Conservation (phyloP, 2,797 vertebrate species). For the Platalea minor region DNA sequence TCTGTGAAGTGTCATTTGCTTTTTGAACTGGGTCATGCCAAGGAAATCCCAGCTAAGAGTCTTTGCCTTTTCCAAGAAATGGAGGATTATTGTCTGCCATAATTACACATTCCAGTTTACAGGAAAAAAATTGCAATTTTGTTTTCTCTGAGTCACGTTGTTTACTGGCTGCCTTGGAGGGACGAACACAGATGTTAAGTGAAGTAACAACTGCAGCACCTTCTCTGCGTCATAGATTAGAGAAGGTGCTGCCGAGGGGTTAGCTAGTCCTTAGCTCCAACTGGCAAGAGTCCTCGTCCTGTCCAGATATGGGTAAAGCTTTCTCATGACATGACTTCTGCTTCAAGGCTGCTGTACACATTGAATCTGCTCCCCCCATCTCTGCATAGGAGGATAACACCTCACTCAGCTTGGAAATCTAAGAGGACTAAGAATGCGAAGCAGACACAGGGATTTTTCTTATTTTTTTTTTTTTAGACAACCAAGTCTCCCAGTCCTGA, state of each 20-base stretch:
- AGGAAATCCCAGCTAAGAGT: not conserved
- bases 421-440: not conserved
- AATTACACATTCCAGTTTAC: not conserved
- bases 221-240: not conserved
- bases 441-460: not conserved
- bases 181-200: not conserved
- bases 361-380: not conserved
- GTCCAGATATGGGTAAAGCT: not conserved
- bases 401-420: not conserved
- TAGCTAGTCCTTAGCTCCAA: not conserved
- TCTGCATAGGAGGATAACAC: not conserved
- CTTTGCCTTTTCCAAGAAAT: slow-evolving; percentile 26
- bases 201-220: not conserved
- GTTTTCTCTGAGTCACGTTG: not conserved
- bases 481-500: not conserved
- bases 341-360: not conserved
- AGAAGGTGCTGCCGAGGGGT: not conserved
- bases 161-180: not conserved
- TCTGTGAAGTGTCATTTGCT: not conserved
- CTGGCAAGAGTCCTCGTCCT: not conserved
- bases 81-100: not conserved
- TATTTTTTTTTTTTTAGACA: not conserved
- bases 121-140: not conserved
- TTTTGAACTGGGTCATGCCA: not conserved
- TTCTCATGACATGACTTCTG: not conserved